phyloP scores from a whole-genome alignment of 1,140 invertebrate species.

The Hypsibius dujardini region DNA sequence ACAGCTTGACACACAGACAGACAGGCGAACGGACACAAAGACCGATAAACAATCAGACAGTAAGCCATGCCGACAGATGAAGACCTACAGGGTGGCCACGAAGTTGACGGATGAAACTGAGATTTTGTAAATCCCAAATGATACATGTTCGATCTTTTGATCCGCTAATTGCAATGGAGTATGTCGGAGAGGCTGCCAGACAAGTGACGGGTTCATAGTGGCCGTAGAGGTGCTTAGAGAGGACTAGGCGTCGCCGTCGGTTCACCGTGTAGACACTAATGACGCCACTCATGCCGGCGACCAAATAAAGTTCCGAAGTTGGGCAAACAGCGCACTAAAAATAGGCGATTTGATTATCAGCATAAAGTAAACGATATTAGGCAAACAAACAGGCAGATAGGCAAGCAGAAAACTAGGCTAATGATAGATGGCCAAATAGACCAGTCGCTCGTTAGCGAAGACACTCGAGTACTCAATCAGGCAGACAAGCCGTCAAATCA shows the following conservation, averaged over 20 bases:
- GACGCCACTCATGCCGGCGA: conserved; percentile 6
- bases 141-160: conserved; percentile 82
- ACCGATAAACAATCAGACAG: too few species aligned
- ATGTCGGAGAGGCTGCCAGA: conserved; percentile 66
- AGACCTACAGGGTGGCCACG: conserved; percentile 44
- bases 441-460: background rate
- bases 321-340: conserved; percentile 13
- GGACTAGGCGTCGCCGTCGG: conserved; percentile 26
- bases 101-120: conserved; percentile 78
- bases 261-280: background rate
- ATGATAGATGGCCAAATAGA: background rate
- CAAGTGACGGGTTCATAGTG: conserved; percentile 89
- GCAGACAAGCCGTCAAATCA: too few species aligned
- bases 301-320: background rate
- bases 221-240: conserved; percentile 61
- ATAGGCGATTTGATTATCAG: conserved; percentile 10
- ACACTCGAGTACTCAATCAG: too few species aligned
- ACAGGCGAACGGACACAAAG: too few species aligned
- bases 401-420: too few species aligned
- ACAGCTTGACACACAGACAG: too few species aligned
- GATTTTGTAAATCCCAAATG: conserved; percentile 83
- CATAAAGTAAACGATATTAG: too few species aligned
- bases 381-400: too few species aligned
- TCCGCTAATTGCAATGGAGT: conserved; percentile 76
- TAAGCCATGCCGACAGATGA: too few species aligned